A percentile compares a stretch with the other conserved stretches of the same genome.
Conservation (phyloP, 2,888 invertebrate genomes). For the Copidosoma aretas region DNA sequence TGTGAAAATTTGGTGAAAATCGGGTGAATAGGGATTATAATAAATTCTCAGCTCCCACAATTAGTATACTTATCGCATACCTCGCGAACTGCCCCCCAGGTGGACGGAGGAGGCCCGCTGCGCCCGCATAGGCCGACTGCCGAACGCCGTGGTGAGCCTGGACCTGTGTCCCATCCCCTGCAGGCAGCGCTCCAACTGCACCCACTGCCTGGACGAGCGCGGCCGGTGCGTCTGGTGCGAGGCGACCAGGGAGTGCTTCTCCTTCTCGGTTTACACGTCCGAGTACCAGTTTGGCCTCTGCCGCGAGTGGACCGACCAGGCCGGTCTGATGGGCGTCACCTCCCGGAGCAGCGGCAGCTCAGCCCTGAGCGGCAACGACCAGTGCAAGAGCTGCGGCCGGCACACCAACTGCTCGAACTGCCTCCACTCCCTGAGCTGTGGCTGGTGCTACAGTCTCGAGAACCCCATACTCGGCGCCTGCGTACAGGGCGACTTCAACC, state of each 20-base stretch:
- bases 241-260: conserved; percentile 89
- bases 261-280: conserved; percentile 94
- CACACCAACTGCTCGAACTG: conserved; percentile 81
- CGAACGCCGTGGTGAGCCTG: conserved; percentile 70
- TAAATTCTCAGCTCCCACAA: background rate
- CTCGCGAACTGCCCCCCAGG: conserved; percentile 15
- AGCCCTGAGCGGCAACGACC: conserved; percentile 63
- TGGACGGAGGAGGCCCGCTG: conserved; percentile 88
- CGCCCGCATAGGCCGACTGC: conserved; percentile 76
- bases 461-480: conserved; percentile 89
- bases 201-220: conserved; percentile 82
- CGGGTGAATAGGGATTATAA: conserved; percentile 80
- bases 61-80: too few species aligned
- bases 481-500: conserved; percentile 85
- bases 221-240: conserved; percentile 97
- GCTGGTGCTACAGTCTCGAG: conserved; percentile 90
- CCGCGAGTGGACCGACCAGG: conserved; percentile 90
- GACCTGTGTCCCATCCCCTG: conserved; percentile 83
- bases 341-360: conserved; percentile 52
- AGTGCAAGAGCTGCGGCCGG: conserved; percentile 81
- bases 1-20: too few species aligned
- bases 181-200: conserved; percentile 77
- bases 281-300: conserved; percentile 93
- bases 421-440: conserved; percentile 84
- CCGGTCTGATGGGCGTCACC: conserved; percentile 63